Percentiles rank a stretch among this genome's conserved stretches.
Evolutionary conservation across 1,140 invertebrate genomes (phyloP).

Genomic region (Dermatophagoides farinae): DNA sequence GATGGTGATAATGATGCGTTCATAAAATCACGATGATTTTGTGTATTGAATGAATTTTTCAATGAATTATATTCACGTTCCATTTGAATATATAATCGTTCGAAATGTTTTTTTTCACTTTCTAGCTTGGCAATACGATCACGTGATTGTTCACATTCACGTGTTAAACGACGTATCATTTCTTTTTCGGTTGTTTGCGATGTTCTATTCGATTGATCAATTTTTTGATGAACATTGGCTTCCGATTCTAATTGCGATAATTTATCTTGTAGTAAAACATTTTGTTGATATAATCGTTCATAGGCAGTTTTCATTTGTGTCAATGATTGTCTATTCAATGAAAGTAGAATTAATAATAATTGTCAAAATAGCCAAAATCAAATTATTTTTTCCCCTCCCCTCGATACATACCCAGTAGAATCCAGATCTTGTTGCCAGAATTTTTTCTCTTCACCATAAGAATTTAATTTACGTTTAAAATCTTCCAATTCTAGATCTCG

Average conservation of each 20-base stretch:
- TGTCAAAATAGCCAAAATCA: background rate
- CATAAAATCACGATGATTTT: background rate
- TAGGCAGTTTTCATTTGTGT: background rate
- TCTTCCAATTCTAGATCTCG: background rate
- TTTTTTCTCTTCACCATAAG: background rate
- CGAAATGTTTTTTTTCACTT: background rate
- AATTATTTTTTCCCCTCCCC: no score
- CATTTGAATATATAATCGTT: background rate
- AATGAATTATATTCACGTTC: background rate
- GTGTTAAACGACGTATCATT: background rate
- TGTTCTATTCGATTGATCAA: background rate
- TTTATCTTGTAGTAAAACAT: background rate
- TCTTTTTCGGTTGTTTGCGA: background rate
- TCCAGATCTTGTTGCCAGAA: background rate
- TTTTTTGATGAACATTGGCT: background rate
- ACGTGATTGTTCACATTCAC: background rate
- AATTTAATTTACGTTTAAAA: background rate
- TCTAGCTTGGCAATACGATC: background rate
- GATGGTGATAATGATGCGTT: background rate
- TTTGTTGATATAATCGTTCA: conserved; percentile 1
- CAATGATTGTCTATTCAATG: background rate
- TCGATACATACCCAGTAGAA: background rate
- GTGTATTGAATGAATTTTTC: background rate
- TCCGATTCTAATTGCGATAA: background rate
- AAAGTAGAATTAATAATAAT: background rate